These are phyloP conservation scores for Syngnathus scovelli DNA, from an alignment of 2,113 vertebrate species.

Conservation along the genomic window DNA sequence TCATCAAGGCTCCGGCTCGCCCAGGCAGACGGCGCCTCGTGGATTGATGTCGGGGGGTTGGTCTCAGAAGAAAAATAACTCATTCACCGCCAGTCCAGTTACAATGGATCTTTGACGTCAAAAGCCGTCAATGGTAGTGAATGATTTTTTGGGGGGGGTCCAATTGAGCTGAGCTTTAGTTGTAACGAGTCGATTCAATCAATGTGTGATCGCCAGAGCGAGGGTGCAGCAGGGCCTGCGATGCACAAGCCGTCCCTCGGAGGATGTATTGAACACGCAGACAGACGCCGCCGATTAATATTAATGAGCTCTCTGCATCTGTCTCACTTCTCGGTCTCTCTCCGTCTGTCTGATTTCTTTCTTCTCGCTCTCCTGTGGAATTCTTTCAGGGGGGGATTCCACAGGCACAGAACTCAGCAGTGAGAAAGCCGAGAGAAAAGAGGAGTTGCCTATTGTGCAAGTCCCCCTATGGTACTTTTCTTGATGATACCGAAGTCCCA, in stretches of 20 bases:
- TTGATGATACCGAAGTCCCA: not conserved
- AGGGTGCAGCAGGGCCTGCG: conserved; percentile 25
- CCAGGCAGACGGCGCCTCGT: conserved; percentile 18
- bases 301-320: conserved; percentile 36
- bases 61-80: conserved; percentile 39
- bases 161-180: conserved; percentile 40
- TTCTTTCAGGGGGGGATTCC: conserved; percentile 28
- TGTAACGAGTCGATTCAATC: conserved; percentile 42
- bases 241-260: conserved; percentile 13
- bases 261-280: conserved; percentile 25
- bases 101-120: no score
- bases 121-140: no score
- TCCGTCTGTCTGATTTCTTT: conserved; percentile 5
- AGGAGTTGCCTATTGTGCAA: conserved; percentile 12
- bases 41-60: conserved; percentile 44
- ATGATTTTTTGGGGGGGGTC: not conserved
- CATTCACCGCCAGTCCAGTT: no score
- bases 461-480: not conserved
- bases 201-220: conserved; percentile 29
- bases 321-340: conserved; percentile 5
- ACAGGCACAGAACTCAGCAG: conserved; percentile 25
- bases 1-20: conserved; percentile 20
- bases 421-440: conserved; percentile 30
- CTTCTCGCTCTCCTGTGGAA: conserved; percentile 37
- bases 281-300: conserved; percentile 55